Base-by-base conservation (phyloP, 37 sponge, comb jelly and placozoan species). In the Bolinopsis microptera region DNA sequence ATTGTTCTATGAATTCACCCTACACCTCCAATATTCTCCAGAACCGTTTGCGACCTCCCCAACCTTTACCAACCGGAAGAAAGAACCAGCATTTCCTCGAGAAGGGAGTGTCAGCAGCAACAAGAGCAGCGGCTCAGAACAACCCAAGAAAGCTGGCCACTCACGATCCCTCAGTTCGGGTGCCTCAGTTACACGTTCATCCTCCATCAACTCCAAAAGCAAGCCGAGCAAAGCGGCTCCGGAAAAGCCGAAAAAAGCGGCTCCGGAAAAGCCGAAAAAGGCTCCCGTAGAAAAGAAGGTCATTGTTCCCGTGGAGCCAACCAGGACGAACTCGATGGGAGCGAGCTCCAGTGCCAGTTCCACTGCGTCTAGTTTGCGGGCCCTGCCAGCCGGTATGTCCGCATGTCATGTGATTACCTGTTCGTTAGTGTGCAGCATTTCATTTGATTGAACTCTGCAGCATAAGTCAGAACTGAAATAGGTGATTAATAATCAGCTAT, bases 281-380 rank as follows among this genome's bases (percentile, higher is more conserved):
- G 61, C 5, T 18, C 13, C 61, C 61, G 9, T 5, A 13, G 13
- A 48, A 5, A 48, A 48, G 61, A 5, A 48, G 61, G 13, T 18
- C 13, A 48, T 18, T 48, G 61, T 48, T 5, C 61, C 61, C 9
- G 61, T 48, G 9, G 61, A 48, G 61, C 61, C 61, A 48, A 48
- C 61, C 74, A 9, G 74, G 74, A 70, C 74, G 2, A 26, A 70
- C 28, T 28, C 28, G 28, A 22, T 70, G 5, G 74, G 74, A 1
- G 74, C 74, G 24, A 70, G 74, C 26, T 70, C 74, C 74, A 70
- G 28, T 26, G 25, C 74, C 74, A 70, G 74, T 70, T 70, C 74
- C 74, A 70, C 74, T 1, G 30, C 74, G 25, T 70, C 74, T n/a
- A 70, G 74, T n/a, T 1, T 28, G 25, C 5, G 74, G 30, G 74